Base-by-base conservation (phyloP, 2,113 vertebrate genomes). In the Aspiorhynchus laticeps region DNA sequence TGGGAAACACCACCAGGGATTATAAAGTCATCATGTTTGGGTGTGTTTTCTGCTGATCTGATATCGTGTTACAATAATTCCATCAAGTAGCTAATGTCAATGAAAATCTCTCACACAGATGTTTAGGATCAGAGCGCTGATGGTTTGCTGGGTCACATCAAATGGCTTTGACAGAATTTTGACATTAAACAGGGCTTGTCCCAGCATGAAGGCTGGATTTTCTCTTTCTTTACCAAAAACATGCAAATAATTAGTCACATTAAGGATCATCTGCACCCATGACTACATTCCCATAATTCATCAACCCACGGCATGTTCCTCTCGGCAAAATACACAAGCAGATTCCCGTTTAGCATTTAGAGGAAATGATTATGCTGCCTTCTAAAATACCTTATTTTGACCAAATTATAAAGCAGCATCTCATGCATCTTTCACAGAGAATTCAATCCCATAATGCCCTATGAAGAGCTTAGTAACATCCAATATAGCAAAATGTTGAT, bases 31-130 rank as follows among this genome's bases (percentile, higher is more conserved):
- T 67, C 43, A 46, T 67, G 48, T 80, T 48, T 38, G 41, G 17
- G 33, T 81, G 67, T 75, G 53, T 48, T 65, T 46, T 65, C 41
- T 85, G 53, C 24, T 56, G 11, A 61, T 87, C 83, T 77, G 83
- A 71, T 53, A 48, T 56, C 26, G 28, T n/a, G 19, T 85, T 76
- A 81, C 15, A 67, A 28, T 65, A 81, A 65, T n/a, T 21, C 81
- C 79, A 84, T 85, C 48, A 78, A 84, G 33, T 15, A 17, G 85
- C 82, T 85, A 85, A 89, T 89, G 65, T 31, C 15, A 75, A 21
- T 36, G 85, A 85, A 87, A 85, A 89, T 89, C 86, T 78, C 26
- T 71, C 43, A 78, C 65, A 33, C 63, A 76, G 77, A 87, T 73
- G 80, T 85, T 79, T 43, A 24, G 63, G 88, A 74, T 73, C 19